Base-by-base conservation (phyloP, 2,113 vertebrate genomes). In the Otus sunia region DNA sequence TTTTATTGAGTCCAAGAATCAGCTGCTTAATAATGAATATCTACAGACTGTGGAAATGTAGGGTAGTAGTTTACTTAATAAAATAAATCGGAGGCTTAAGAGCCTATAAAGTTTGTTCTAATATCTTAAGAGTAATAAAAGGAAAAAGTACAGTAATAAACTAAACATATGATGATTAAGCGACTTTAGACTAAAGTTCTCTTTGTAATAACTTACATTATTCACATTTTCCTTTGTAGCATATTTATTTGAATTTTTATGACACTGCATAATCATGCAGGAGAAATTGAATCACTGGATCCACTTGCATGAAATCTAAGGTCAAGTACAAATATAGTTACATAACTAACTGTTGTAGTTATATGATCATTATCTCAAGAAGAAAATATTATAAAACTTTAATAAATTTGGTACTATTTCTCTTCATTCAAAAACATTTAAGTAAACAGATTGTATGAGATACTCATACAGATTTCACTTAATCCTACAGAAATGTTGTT, bases 231-330 rank as follows among this genome's bases (percentile, higher is more conserved):
- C 50, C 36, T 74, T 95, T 74, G 76, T 58, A 83, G 62, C 45
- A 15, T 85, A 90, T 95, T 90, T 96, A 92, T 95, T 86, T 85
- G 75, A 78, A 45, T 89, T 95, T 96, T 94, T 95, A 95, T 95
- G 90, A 68, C 53, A 58, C 66, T 72, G 62, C 34, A 83, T 95
- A 92, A 80, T 85, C 62, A 85, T 37, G 41, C 41, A 84, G 52
- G 77, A 93, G 75, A 97, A 96, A 93, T 77, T 88, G 47, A 90
- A 95, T 87, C 75, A 72, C 37, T 94, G n/a, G n/a, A 82, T 88
- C 56, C 47, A 56, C 85, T 86, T 34, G 68, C 22, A 64, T 19
- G 60, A 92, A 91, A 88, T 88, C 73, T 85, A 78, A 94, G 39
- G 63, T 71, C 22, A 90, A 96, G 72, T 69, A 68, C 22, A 87